Percentiles rank a stretch among this genome's conserved stretches.
phyloP scores from a whole-genome alignment of 2,797 vertebrate species.

The Microtus obscurus region DNA sequence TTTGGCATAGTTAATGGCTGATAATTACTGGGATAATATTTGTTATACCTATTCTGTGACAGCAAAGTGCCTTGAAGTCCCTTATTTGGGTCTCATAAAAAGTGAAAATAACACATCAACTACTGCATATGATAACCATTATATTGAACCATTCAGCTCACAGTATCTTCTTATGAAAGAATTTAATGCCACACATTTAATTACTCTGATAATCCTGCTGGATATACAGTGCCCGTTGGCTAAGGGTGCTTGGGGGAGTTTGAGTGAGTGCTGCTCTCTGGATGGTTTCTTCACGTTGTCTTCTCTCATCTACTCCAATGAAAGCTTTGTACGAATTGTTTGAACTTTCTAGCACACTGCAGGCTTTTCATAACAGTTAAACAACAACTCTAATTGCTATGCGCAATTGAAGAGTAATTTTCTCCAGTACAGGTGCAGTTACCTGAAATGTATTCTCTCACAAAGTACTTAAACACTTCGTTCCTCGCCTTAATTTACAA shows the following conservation, averaged over 20 bases:
- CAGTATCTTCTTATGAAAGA: not conserved
- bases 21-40: not conserved
- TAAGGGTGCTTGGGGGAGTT: not conserved
- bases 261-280: not conserved
- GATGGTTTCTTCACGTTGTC: constrained; percentile 10
- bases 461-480: constrained; percentile 67
- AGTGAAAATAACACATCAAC: not conserved
- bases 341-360: constrained; percentile 24
- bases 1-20: not conserved
- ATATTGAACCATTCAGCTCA: not conserved
- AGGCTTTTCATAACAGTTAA: constrained; percentile 76
- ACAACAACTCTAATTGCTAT: constrained; percentile 80
- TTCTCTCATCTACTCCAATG: not conserved
- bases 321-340: constrained; percentile 24
- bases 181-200: constrained; percentile 31
- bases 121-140: not conserved
- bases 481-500: constrained; percentile 56
- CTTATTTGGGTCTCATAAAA: constrained; percentile 50
- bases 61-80: not conserved
- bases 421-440: constrained; percentile 77
- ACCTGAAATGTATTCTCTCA: constrained; percentile 76
- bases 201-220: not conserved
- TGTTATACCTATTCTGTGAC: not conserved
- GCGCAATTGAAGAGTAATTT: constrained; percentile 78
- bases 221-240: not conserved